Evolutionary conservation across 1,140 invertebrate genomes (phyloP).

Genomic region (Drosophila bifasciata): DNA sequence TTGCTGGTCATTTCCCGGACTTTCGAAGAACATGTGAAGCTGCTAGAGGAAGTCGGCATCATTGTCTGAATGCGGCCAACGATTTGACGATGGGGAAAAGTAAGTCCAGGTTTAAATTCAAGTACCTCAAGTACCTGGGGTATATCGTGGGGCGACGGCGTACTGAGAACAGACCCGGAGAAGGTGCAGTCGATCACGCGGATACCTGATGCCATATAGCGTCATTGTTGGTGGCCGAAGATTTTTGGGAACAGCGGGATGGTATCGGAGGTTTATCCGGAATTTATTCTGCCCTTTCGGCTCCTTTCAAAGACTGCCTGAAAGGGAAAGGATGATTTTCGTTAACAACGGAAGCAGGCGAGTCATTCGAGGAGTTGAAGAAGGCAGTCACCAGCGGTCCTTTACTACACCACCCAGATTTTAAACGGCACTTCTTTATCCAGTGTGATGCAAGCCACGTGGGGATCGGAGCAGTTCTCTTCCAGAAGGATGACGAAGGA

Average conservation of each 20-base stretch:
- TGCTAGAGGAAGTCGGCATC: slow-evolving; percentile 27
- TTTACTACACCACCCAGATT: slow-evolving; percentile 40
- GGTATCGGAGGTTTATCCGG: slow-evolving; percentile 78
- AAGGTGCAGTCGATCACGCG: not conserved
- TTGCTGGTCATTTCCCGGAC: slow-evolving; percentile 48
- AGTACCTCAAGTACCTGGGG: slow-evolving; percentile 25
- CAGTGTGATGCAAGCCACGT: slow-evolving; percentile 50
- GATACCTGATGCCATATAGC: not conserved
- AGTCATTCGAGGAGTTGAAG: slow-evolving; percentile 12
- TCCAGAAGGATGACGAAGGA: slow-evolving; percentile 57
- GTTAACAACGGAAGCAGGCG: not conserved
- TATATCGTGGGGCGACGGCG: slow-evolving; percentile 19
- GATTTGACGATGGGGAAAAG: slow-evolving; percentile 15
- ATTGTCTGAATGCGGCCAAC: slow-evolving; percentile 4
- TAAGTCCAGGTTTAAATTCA: slow-evolving; percentile 28
- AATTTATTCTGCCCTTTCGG: slow-evolving; percentile 50
- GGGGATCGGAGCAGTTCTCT: slow-evolving; percentile 46
- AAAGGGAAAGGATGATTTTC: slow-evolving; percentile 25
- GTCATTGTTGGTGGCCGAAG: slow-evolving; percentile 11
- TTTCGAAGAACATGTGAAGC: slow-evolving; percentile 49
- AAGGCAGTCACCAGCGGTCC: slow-evolving; percentile 22
- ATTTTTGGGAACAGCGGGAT: slow-evolving; percentile 60
- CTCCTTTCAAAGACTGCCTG: slow-evolving; percentile 33
- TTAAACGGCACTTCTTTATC: slow-evolving; percentile 26
- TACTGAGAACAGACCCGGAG: slow-evolving; percentile 5